Base-by-base conservation (phyloP, 2,113 vertebrate species). In the Desmodus rotundus region DNA sequence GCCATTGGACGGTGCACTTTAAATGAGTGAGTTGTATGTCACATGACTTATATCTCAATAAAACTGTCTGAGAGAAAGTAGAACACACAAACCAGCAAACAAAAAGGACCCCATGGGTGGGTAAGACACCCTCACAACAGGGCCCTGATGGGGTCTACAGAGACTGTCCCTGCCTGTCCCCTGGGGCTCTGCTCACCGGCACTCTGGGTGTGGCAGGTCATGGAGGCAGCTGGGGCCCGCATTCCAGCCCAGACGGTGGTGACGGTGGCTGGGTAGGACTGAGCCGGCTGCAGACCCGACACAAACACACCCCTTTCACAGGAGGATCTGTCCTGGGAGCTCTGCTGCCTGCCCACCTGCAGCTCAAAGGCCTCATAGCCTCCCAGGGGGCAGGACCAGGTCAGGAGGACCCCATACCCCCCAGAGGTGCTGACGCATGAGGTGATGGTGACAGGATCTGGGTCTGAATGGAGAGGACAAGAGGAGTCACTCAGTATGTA, bases 381-480 rank as follows among this genome's bases (percentile, higher is more conserved):
- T 5, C 97, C 95, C 0, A 0, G 5, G 41, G 97, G 97, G 61
- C 97, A 98, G 72, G 96, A 50, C 96, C 96, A 96, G 80, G 28
- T 82, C 58, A 98, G 61, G 33, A 56, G 0, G 33, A 95, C 36
- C 22, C 87, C 92, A 0, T 93, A 89, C 14, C 95, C 96, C 13
- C 89, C 67, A 0, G 70, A 76, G 33, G 19, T 26, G 28, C 96
- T 97, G 56, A 43, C 0, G 1, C 97, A 98, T 89, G 97, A 95
- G 16, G 0, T 43, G 56, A 85, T 93, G 81, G 4, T 63, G 87
- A 72, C 87, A 0, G 87, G 1, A 3, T 22, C 52, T 0, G 95
- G 97, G 2, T 7, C 97, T 97, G 94, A 20, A 73, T 24, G 19
- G 41, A 41, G 20, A 13, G 19, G 72, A 84, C 4, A 33, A 72